A percentile compares a stretch with the other conserved stretches of the same genome.
Conservation (phyloP, 2,113 vertebrate species). For the Heptranchias perlo region DNA sequence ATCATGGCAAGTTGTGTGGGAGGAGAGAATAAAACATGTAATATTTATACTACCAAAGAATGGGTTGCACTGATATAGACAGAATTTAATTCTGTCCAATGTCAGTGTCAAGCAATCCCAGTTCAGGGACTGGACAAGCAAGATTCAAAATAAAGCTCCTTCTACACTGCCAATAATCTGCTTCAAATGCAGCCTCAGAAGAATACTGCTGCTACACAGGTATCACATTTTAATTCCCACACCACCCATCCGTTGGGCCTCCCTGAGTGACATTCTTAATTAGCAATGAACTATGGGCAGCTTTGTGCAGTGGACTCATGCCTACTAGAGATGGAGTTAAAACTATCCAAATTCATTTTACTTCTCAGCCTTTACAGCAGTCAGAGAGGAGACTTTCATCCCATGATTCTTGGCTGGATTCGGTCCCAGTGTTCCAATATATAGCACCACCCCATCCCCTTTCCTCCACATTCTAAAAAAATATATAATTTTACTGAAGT, state of each 20-base stretch:
- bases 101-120: not conserved
- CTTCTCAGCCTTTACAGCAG: not conserved
- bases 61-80: not conserved
- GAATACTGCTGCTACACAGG: not conserved
- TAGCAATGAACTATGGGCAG: not conserved
- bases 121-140: not conserved
- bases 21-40: not conserved
- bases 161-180: not conserved
- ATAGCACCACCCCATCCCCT: not conserved
- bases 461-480: not conserved
- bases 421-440: not conserved
- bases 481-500: not conserved
- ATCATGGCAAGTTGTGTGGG: not conserved
- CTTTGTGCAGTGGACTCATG: not conserved
- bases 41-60: not conserved
- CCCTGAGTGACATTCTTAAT: not conserved
- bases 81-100: not conserved
- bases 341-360: not conserved
- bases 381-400: slow-evolving; percentile 14
- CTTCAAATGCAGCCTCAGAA: not conserved
- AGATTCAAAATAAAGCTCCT: not conserved
- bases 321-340: not conserved
- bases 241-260: not conserved
- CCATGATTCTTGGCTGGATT: not conserved
- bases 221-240: not conserved